Evolutionary conservation across 1,140 invertebrate genomes (phyloP).

Genomic region (Apis dorsata): DNA sequence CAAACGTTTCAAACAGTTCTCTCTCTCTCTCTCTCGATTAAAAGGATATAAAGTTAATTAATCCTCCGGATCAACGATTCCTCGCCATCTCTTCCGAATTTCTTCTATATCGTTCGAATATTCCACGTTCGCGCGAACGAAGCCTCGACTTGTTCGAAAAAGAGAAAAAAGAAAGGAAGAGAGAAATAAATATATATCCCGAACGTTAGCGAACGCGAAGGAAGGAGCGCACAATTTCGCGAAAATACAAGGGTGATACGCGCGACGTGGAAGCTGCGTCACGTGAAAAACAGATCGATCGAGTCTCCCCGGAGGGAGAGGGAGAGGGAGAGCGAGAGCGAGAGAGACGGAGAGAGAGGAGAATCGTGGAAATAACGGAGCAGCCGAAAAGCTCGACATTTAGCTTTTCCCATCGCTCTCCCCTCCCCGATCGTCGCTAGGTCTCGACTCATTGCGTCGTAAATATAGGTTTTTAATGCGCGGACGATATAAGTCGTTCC

Average conservation of each 20-base stretch:
- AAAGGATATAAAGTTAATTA: too few relatives aligned
- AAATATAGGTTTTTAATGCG: not conserved
- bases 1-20: not conserved
- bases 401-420: not conserved
- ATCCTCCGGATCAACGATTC: too few relatives aligned
- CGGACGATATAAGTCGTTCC: conserved; percentile 9
- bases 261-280: conserved; percentile 21
- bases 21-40: not conserved
- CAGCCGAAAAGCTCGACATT: conserved; percentile 1
- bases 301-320: not conserved
- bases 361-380: not conserved
- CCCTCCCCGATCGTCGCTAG: not conserved
- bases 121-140: too few relatives aligned
- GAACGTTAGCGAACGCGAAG: not conserved
- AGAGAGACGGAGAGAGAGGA: conserved; percentile 30
- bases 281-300: conserved; percentile 51
- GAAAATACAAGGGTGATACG: conserved; percentile 10
- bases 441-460: not conserved
- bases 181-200: too few relatives aligned
- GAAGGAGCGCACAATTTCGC: not conserved
- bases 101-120: too few relatives aligned
- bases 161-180: too few relatives aligned
- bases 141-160: too few relatives aligned
- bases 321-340: not conserved
- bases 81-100: too few relatives aligned